Percentiles rank a stretch among this genome's conserved stretches.
Evolutionary conservation across 1,140 invertebrate genomes (phyloP).

Genomic region (Drosophila albomicans): DNA sequence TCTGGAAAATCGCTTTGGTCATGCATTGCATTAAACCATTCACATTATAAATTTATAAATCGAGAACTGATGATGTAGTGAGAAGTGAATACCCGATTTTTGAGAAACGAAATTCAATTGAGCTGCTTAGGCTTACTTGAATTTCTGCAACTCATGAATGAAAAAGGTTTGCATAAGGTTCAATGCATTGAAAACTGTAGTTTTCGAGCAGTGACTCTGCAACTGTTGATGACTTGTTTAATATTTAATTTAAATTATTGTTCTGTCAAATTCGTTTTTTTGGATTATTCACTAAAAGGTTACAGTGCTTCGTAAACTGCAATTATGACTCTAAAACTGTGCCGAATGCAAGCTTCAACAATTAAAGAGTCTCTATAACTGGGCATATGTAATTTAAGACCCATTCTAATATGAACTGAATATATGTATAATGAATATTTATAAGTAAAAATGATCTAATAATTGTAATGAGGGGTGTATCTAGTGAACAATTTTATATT

Average conservation of each 20-base stretch:
- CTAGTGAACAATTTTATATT: too few relatives aligned
- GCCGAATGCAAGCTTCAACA: too few relatives aligned
- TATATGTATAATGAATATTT: too few relatives aligned
- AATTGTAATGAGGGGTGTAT: too few relatives aligned
- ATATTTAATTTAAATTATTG: neutral
- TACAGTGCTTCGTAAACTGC: too few relatives aligned
- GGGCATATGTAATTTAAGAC: too few relatives aligned
- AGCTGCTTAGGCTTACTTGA: neutral
- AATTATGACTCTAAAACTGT: too few relatives aligned
- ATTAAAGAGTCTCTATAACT: too few relatives aligned
- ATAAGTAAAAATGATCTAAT: too few relatives aligned
- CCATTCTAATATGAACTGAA: too few relatives aligned
- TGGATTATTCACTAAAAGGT: too few relatives aligned
- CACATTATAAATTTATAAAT: neutral
- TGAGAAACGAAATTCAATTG: neutral
- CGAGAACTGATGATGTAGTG: neutral
- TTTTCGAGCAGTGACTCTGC: neutral
- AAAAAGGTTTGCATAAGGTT: neutral
- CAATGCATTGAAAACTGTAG: neutral
- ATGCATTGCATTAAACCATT: neutral
- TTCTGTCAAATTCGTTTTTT: too few relatives aligned
- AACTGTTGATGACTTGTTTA: neutral
- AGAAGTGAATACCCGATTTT: neutral
- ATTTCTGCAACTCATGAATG: neutral
- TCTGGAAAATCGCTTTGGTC: neutral